Conservation (phyloP, 2,797 vertebrate genomes). For the Botia kubotai region DNA sequence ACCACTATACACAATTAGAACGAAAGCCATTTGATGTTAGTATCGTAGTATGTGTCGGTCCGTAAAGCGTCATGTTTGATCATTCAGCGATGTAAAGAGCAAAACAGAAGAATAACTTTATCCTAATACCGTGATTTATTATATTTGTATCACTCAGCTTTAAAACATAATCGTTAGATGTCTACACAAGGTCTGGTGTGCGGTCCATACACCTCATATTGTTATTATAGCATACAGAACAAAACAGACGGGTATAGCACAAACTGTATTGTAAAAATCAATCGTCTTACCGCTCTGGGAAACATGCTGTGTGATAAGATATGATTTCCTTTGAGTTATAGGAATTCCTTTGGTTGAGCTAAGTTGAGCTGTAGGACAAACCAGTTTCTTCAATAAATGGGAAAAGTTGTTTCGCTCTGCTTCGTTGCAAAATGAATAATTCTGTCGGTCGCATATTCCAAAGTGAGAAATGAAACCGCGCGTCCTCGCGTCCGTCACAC, state of each 20-base stretch:
- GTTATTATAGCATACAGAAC: too few species aligned
- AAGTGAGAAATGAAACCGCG: conserved; percentile 14
- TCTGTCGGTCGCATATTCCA: neutral
- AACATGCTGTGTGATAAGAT: conserved; percentile 6
- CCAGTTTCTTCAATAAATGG: neutral
- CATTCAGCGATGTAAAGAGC: too few species aligned
- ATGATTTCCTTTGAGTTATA: neutral
- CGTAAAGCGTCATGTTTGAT: too few species aligned
- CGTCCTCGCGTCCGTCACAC: neutral
- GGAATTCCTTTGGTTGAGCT: conserved; percentile 11
- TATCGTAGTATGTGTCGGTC: too few species aligned
- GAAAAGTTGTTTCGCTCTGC: conserved; percentile 1
- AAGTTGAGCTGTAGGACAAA: neutral
- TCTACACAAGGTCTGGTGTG: neutral
- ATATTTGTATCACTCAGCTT: too few species aligned
- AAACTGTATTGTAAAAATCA: neutral
- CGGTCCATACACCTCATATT: neutral
- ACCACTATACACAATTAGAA: too few species aligned
- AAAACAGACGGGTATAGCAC: neutral
- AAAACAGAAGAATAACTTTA: too few species aligned
- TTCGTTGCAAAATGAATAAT: neutral
- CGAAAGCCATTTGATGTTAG: too few species aligned
- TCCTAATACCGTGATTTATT: too few species aligned
- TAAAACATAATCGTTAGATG: too few species aligned
- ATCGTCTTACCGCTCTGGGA: conserved; percentile 15